A percentile compares a stretch with the other conserved stretches of the same genome.
Evolutionary conservation across 2,113 vertebrate species (phyloP).

Genomic region (Heteronetta atricapilla): DNA sequence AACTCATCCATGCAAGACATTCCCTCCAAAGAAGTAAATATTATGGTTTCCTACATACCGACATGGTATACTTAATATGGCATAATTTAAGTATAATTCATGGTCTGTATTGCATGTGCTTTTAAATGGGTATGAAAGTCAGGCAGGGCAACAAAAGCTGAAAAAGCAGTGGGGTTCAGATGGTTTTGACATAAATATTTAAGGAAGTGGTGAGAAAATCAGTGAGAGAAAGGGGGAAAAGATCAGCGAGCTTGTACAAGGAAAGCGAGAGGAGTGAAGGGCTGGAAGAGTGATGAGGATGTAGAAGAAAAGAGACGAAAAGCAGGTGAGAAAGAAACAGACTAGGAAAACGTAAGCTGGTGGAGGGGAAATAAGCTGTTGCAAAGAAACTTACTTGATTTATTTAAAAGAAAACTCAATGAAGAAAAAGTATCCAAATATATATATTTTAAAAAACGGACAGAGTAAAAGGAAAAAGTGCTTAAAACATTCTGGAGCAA

Average conservation of each 20-base stretch:
- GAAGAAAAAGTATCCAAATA: background rate
- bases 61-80: background rate
- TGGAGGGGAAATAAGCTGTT: background rate
- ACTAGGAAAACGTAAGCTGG: background rate
- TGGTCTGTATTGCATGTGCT: fast-evolving
- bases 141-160: background rate
- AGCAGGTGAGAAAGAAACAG: background rate
- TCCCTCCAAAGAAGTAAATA: background rate
- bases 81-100: background rate
- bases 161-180: background rate
- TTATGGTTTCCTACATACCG: background rate
- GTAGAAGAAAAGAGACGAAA: background rate
- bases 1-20: background rate
- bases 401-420: background rate
- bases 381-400: background rate
- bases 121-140: background rate
- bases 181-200: background rate
- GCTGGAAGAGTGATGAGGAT: background rate
- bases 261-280: background rate
- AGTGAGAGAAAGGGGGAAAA: background rate
- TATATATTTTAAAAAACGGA: background rate
- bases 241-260: background rate
- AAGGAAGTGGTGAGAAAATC: background rate
- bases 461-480: background rate
- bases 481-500: background rate